Base-by-base conservation (phyloP, 2,888 invertebrate genomes). In the Torymus tubicola region DNA sequence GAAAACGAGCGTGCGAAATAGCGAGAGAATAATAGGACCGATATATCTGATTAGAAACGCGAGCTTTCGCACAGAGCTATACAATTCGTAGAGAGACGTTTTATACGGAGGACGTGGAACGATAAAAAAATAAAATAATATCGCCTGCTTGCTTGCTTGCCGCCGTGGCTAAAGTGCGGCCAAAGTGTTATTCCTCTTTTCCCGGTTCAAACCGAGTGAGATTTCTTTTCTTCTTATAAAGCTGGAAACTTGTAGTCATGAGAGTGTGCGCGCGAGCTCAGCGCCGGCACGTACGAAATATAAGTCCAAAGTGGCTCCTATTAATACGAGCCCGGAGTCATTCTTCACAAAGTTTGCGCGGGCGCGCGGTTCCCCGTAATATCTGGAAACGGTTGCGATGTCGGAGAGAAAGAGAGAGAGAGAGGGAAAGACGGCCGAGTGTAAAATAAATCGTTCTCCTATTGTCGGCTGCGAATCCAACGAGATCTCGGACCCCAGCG, bases 251-350 rank as follows among this genome's bases (percentile, higher is more conserved):
- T 64, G 64, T 64, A 67, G 75, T 81, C 75, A 78, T 65, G 65
- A 80, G 68, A 52, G 31, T 13, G 50, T 24, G 18, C 13, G 68
- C 21, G 57, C 24, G 31, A 24, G 55, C n/a, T 50, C 8, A 50
- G 52, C 16, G 57, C 78, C 74, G 78, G 81, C 86, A 85, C 86
- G 86, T 86, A 84, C 73, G 79, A 81, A 83, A 84, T 85, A 85
- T 84, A 87, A 86, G 84, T 85, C 84, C 83, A 84, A 86, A 86
- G 85, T 85, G 83, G 85, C 83, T 83, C 80, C 86, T 87, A 86
- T 87, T 87, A 86, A 87, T 86, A 83, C 76, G 76, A 67, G 83
- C 82, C 68, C 72, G 52, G 81, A 81, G 81, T 81, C 84, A 85
- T 85, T 87, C 86, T 87, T 87, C 86, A 84, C 80, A 79, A 81